Percentiles rank a stretch among this genome's conserved stretches.
These are phyloP conservation scores for Cryptoprocta ferox DNA, from an alignment of 2,797 vertebrate species.

Conservation along the genomic window DNA sequence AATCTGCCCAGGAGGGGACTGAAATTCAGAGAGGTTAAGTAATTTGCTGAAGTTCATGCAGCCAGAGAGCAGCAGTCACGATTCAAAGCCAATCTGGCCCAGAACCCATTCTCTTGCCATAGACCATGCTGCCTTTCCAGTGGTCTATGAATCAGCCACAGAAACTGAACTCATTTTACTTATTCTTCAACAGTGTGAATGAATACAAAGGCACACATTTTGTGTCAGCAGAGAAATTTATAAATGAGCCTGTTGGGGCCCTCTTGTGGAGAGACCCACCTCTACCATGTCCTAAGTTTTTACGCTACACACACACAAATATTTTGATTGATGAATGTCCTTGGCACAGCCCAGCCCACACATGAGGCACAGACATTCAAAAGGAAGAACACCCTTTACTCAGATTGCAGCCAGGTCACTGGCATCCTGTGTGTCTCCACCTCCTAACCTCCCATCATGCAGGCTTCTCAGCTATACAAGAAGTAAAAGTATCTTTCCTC, in stretches of 20 bases:
- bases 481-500: background rate
- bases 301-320: background rate
- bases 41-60: constrained; percentile 40
- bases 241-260: constrained; percentile 46
- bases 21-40: constrained; percentile 62
- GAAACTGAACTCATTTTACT: constrained; percentile 51
- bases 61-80: background rate
- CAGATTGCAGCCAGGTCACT: background rate
- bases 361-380: background rate
- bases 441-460: background rate
- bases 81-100: constrained; percentile 31
- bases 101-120: constrained; percentile 32
- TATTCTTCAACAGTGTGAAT: constrained; percentile 54
- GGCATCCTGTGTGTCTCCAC: background rate
- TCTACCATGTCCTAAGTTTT: background rate
- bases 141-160: constrained; percentile 40
- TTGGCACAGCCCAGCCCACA: background rate
- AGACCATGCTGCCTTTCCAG: constrained; percentile 6
- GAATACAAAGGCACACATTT: constrained; percentile 44
- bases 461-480: background rate
- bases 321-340: background rate
- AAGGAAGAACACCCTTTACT: constrained; percentile 14
- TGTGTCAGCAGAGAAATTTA: constrained; percentile 37
- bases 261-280: constrained; percentile 52
- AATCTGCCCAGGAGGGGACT: constrained; percentile 42